These are phyloP conservation scores for Hirundo rustica DNA, from an alignment of 2,797 vertebrate species.

Conservation along the genomic window DNA sequence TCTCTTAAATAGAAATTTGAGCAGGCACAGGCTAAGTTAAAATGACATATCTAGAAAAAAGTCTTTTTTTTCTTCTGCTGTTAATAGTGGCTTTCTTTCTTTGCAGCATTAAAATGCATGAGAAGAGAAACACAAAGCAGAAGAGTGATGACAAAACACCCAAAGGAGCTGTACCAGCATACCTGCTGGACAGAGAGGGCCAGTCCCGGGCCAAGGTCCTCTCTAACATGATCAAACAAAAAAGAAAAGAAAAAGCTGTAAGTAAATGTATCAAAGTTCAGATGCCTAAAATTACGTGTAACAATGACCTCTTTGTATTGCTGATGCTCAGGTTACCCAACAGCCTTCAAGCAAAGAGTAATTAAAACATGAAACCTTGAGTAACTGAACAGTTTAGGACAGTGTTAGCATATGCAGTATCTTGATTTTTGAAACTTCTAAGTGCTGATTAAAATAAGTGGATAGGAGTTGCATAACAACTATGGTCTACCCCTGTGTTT, in stretches of 20 bases:
- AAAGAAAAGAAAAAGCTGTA: constrained; percentile 97
- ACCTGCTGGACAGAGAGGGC: constrained; percentile 94
- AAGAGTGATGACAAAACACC: constrained; percentile 97
- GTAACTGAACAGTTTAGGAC: neutral
- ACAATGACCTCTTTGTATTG: neutral
- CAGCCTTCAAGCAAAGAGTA: neutral
- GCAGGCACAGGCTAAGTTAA: neutral
- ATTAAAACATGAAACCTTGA: neutral
- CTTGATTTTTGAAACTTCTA: neutral
- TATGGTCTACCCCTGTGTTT: neutral
- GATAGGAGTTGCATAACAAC: neutral
- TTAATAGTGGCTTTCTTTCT: neutral
- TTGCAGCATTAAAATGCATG: constrained; percentile 96
- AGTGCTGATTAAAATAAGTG: neutral
- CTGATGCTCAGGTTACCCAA: neutral
- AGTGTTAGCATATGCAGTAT: neutral
- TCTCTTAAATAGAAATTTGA: neutral
- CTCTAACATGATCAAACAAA: constrained; percentile 99
- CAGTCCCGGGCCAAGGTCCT: constrained; percentile 93
- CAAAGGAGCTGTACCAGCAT: constrained; percentile 94
- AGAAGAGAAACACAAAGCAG: constrained; percentile 94
- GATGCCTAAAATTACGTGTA: neutral
- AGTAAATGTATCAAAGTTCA: constrained; percentile 67
- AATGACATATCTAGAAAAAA: neutral
- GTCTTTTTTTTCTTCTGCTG: neutral